These are phyloP conservation scores for Diadophis punctatus DNA, from an alignment of 2,113 vertebrate species.

Conservation along the genomic window DNA sequence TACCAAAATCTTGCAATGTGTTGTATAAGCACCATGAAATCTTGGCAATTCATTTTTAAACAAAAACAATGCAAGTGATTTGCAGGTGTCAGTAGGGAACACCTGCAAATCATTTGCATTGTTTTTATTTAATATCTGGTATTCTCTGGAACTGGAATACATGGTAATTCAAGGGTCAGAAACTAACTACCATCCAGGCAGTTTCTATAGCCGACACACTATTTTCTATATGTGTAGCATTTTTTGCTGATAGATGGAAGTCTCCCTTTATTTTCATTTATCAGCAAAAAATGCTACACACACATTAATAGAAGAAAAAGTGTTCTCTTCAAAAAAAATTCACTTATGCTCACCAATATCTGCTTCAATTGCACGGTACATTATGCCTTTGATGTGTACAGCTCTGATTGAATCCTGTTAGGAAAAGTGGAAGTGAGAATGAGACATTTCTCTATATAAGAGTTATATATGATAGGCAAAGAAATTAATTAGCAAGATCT, in stretches of 20 bases:
- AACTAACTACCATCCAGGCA: too few species aligned
- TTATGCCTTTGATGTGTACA: slow-evolving; percentile 93
- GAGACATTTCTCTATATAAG: neutral
- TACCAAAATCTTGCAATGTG: neutral
- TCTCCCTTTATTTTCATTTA: too few species aligned
- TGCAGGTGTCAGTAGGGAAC: neutral
- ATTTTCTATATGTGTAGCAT: too few species aligned
- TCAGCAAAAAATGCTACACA: too few species aligned
- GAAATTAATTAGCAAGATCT: neutral
- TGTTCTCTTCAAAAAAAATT: fast-evolving
- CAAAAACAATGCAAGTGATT: neutral
- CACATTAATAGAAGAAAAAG: neutral
- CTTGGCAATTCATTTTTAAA: neutral
- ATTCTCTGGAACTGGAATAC: neutral
- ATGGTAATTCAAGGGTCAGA: neutral
- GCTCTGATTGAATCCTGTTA: slow-evolving; percentile 91
- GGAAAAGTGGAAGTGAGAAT: slow-evolving; percentile 32
- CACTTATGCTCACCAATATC: slow-evolving; percentile 81
- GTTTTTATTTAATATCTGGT: too few species aligned
- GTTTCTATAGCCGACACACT: too few species aligned
- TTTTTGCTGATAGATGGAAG: too few species aligned
- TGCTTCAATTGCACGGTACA: slow-evolving; percentile 94
- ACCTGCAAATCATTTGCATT: too few species aligned
- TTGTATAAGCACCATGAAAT: neutral
- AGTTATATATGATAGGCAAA: neutral